Base-by-base conservation (phyloP, 2,113 vertebrate genomes). In the Gorsachius goisagi region DNA sequence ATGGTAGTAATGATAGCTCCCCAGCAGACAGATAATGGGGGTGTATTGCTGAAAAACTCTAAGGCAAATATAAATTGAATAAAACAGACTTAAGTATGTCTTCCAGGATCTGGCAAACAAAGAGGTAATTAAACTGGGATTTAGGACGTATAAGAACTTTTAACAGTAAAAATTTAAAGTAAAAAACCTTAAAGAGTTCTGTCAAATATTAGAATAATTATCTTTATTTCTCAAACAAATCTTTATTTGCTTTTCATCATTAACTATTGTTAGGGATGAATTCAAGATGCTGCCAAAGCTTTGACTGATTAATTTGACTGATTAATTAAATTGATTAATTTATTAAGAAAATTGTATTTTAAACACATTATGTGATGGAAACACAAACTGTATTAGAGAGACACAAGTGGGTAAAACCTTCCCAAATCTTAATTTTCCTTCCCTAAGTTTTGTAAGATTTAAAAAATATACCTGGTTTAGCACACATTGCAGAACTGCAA, bases 121-220 rank as follows among this genome's bases (percentile, higher is more conserved):
- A 68, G 22, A 66, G 12, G 58, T 74, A 80, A 97, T 93, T 93
- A 89, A 74, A 84, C 49, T 67, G 75, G 79, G 92, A 94, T 95
- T 94, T 94, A 78, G 60, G 52, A 75, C 60, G 30, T 64, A 59
- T 15, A 59, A 71, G 75, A 85, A 78, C 16, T 56, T 88, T 74
- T 47, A 81, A 56, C 33, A 84, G 64, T 26, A 68, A 85, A 90
- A 91, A 60, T 62, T 30, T 60, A 49, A 72, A 83, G 53, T 20
- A 16, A 76, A 78, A 62, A 13, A 67, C 77, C 73, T 68, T 67
- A 39, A 74, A 93, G 66, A 88, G 5, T 83, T 80, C 63, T 89
- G 33, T 20, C 53, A 88, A 89, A 80, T 89, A 11, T 71, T 85
- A 62, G 62, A 93, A 82, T 58, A 85, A 91, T 76, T 63, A n/a